Evolutionary conservation across 1,140 invertebrate genomes (phyloP).

Genomic region (Drosophila micromelanica): DNA sequence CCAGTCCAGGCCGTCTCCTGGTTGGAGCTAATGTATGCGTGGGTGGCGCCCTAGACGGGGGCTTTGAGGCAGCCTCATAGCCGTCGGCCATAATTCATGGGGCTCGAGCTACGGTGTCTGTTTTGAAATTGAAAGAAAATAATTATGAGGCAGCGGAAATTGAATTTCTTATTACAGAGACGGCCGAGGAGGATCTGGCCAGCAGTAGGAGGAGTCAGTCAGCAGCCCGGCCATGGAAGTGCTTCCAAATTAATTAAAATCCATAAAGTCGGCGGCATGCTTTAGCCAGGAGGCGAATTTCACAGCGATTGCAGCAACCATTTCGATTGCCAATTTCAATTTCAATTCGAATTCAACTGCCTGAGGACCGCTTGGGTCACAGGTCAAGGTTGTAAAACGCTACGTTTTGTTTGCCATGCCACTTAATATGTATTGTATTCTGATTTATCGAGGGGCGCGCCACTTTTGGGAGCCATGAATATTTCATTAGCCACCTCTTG

Average conservation of each 20-base stretch:
- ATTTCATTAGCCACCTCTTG: constrained; percentile 57
- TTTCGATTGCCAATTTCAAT: constrained; percentile 24
- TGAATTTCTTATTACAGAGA: constrained; percentile 78
- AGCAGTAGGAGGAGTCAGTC: constrained; percentile 6
- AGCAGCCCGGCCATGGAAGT: constrained; percentile 11
- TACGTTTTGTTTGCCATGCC: constrained; percentile 3
- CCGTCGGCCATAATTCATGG: constrained; percentile 28
- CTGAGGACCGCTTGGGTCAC: constrained; percentile 21
- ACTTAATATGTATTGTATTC: constrained; percentile 77
- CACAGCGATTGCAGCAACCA: constrained; percentile 25
- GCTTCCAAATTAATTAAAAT: constrained; percentile 79
- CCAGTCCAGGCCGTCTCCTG: constrained; percentile 18
- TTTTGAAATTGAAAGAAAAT: constrained; percentile 82
- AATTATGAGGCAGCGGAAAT: constrained; percentile 80
- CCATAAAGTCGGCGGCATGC: constrained; percentile 53
- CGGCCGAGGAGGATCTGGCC: constrained; percentile 17
- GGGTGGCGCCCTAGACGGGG: constrained; percentile 45
- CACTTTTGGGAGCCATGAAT: constrained; percentile 53
- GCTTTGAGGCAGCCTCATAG: constrained; percentile 46
- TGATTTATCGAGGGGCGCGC: constrained; percentile 73
- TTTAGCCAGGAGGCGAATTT: constrained; percentile 17
- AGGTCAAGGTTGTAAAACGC: constrained; percentile 61
- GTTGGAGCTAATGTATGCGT: constrained; percentile 54
- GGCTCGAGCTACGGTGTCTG: constrained; percentile 46
- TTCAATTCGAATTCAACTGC: constrained; percentile 8